A percentile compares a stretch with the other conserved stretches of the same genome.
Conservation (phyloP, 2,888 invertebrate species). For the Luperina testacea region DNA sequence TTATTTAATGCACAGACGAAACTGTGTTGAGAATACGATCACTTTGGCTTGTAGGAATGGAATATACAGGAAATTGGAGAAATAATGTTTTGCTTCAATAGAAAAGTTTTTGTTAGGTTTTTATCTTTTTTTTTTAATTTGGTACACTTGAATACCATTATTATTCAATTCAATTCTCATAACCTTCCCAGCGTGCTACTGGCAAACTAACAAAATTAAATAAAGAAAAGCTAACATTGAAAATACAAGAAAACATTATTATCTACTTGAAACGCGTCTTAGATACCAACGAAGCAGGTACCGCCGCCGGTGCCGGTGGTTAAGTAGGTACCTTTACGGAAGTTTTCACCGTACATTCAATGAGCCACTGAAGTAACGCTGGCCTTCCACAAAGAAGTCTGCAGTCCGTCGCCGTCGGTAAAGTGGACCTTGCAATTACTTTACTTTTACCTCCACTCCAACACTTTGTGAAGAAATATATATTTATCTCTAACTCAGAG, state of each 20-base stretch:
- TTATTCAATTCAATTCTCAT: neutral
- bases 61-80: neutral
- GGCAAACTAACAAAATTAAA: neutral
- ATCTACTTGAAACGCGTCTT: conserved; percentile 7
- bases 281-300: no score
- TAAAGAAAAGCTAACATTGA: neutral
- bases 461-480: conserved; percentile 37
- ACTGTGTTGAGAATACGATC: conserved; percentile 15
- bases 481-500: conserved; percentile 36
- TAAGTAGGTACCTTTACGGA: neutral
- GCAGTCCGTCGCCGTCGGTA: conserved; percentile 17
- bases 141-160: neutral
- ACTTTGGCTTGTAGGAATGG: conserved; percentile 14
- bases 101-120: conserved; percentile 1
- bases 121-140: neutral
- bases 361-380: conserved; percentile 65
- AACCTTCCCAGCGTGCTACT: neutral
- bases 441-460: conserved; percentile 25
- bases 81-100: neutral
- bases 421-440: conserved; percentile 48
- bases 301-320: no score
- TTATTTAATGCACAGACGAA: conserved; percentile 64
- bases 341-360: conserved; percentile 44
- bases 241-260: neutral
- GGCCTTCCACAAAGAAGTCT: conserved; percentile 52